Percentiles rank a stretch among this genome's conserved stretches.
Evolutionary conservation across 2,888 invertebrate genomes (phyloP).

Genomic region (Bimastos eiseni): DNA sequence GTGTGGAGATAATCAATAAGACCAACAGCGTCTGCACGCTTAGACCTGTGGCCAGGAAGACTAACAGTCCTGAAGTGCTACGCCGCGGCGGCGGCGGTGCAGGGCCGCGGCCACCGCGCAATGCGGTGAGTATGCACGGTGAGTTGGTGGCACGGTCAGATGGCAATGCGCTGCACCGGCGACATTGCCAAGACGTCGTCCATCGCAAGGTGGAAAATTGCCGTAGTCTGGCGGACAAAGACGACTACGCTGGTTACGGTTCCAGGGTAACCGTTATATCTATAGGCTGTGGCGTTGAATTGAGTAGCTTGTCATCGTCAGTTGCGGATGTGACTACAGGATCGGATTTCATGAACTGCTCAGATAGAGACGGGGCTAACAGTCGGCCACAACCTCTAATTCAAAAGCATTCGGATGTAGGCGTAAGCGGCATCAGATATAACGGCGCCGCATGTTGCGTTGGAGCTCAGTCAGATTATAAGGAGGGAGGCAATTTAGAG

Average conservation of each 20-base stretch:
- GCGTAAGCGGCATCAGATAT: not conserved
- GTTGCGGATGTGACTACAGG: not conserved
- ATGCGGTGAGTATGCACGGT: not conserved
- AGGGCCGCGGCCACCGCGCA: not conserved
- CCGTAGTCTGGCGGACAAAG: not conserved
- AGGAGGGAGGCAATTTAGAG: not conserved
- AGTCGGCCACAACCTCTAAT: not conserved
- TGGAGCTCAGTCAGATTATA: not conserved
- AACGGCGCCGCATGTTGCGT: not conserved
- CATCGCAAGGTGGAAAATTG: not conserved
- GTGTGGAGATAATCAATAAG: not conserved
- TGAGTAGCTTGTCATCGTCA: not conserved
- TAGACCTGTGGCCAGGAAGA: not conserved
- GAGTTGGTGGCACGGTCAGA: not conserved
- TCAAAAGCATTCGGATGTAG: not conserved
- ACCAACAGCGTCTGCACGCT: not conserved
- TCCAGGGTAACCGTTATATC: not conserved
- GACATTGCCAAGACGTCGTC: not conserved
- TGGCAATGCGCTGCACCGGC: not conserved
- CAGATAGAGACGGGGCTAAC: not conserved
- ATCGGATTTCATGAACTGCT: constrained; percentile 13
- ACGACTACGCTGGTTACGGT: not conserved
- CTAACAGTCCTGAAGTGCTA: not conserved
- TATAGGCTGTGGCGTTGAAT: not conserved
- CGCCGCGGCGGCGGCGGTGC: not conserved